phyloP scores from a whole-genome alignment of 1,140 invertebrate genomes.

The Ylistrum balloti region DNA sequence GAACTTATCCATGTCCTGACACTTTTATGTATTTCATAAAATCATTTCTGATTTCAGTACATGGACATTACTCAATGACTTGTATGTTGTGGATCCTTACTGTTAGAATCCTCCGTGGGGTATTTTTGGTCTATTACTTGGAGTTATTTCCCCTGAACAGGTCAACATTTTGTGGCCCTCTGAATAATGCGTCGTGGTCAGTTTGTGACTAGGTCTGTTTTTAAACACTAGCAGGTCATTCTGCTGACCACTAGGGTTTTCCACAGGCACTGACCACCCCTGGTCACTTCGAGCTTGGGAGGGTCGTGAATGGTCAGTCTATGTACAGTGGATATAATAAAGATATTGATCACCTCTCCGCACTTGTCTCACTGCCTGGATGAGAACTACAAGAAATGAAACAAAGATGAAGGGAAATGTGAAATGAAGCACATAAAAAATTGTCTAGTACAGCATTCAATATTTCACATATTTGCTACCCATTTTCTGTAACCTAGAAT shows the following conservation, averaged over 20 bases:
- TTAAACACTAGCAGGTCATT: neutral
- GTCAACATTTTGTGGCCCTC: neutral
- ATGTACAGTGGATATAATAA: neutral
- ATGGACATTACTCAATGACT: too few species aligned
- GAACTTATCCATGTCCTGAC: too few species aligned
- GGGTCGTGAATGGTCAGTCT: neutral
- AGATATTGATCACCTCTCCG: neutral
- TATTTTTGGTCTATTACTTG: neutral
- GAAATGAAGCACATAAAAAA: too few species aligned
- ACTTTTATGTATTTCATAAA: too few species aligned
- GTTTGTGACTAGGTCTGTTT: conserved; percentile 37
- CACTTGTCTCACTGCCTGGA: neutral
- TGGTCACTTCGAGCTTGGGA: neutral
- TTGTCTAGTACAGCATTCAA: too few species aligned
- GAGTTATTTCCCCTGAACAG: neutral
- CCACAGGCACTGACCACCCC: neutral
- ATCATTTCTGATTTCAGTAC: too few species aligned
- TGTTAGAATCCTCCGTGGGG: neutral
- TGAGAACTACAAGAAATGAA: neutral
- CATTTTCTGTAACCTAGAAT: too few species aligned
- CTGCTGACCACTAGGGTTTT: neutral
- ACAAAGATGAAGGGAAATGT: neutral
- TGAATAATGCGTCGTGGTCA: neutral
- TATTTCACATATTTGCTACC: too few species aligned
- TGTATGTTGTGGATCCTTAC: too few species aligned